Evolutionary conservation across 1,140 invertebrate genomes (phyloP).

Genomic region (Euschistus heros): DNA sequence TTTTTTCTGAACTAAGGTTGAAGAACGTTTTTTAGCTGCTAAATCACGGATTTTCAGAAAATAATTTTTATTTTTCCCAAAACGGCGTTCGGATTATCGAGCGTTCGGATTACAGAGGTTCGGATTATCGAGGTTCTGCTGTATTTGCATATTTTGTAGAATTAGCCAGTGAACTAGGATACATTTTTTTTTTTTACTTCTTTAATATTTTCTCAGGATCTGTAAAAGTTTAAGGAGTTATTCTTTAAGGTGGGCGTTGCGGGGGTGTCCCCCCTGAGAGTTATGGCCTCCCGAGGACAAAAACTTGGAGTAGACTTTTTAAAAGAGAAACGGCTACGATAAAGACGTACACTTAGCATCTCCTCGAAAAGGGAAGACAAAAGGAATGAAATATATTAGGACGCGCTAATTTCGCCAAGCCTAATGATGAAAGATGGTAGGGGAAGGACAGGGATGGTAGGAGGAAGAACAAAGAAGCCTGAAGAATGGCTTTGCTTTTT

Average conservation of each 20-base stretch:
- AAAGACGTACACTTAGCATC: slow-evolving; percentile 11
- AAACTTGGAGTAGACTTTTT: slow-evolving; percentile 13
- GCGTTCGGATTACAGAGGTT: no score
- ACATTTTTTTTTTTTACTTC: no score
- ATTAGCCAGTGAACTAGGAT: no score
- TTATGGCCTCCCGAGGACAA: background rate
- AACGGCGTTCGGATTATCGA: no score
- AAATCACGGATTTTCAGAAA: no score
- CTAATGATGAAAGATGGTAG: slow-evolving; percentile 18
- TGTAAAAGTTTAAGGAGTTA: background rate
- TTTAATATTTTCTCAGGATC: no score
- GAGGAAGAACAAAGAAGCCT: slow-evolving; percentile 16
- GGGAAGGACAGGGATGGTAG: no score
- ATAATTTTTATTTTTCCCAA: no score
- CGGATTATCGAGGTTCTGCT: no score
- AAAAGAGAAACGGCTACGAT: slow-evolving; percentile 9
- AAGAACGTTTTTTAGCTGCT: no score
- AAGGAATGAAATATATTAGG: slow-evolving; percentile 20
- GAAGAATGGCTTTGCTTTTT: slow-evolving; percentile 18
- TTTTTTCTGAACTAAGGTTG: no score
- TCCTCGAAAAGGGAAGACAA: slow-evolving; percentile 2
- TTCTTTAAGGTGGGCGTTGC: background rate
- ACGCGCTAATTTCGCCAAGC: slow-evolving; percentile 7
- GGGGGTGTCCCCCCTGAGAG: background rate
- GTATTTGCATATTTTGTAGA: no score